A percentile compares a stretch with the other conserved stretches of the same genome.
These are phyloP conservation scores for Chanos chanos DNA, from an alignment of 2,797 vertebrate genomes.

Conservation along the genomic window DNA sequence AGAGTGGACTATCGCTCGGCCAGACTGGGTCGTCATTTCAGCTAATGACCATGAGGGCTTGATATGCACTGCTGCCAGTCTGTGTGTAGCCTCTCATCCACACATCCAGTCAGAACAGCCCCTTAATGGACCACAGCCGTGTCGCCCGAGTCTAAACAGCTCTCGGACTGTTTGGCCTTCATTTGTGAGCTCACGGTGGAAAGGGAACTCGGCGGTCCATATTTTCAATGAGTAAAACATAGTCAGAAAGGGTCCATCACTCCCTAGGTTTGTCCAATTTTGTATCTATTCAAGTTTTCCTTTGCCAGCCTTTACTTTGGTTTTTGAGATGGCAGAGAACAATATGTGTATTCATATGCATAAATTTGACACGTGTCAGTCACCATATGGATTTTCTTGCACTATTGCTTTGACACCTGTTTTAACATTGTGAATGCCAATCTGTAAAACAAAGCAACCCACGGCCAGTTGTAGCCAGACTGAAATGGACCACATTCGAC, in stretches of 20 bases:
- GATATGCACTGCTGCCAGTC: constrained; percentile 15
- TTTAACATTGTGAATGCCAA: constrained; percentile 10
- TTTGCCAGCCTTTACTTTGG: no score
- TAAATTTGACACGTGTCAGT: constrained; percentile 11
- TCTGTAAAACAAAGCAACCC: constrained; percentile 18
- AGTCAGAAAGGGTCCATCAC: no score
- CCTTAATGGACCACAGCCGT: constrained; percentile 12
- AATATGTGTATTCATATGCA: no score
- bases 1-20: constrained; percentile 93
- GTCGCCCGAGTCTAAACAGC: constrained; percentile 19
- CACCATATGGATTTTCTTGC: constrained; percentile 9
- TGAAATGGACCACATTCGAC: constrained; percentile 45
- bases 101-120: constrained; percentile 55
- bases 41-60: constrained; percentile 72
- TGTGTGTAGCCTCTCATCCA: constrained; percentile 22
- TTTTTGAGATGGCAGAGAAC: no score
- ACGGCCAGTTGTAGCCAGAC: no score
- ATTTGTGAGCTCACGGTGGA: background rate
- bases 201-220: constrained; percentile 10
- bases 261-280: no score
- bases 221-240: constrained; percentile 2
- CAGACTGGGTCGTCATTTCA: constrained; percentile 95
- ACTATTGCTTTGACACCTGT: background rate
- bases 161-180: constrained; percentile 14
- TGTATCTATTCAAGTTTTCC: no score